Conservation (phyloP, 1,140 invertebrate genomes). For the Pararge aegeria region DNA sequence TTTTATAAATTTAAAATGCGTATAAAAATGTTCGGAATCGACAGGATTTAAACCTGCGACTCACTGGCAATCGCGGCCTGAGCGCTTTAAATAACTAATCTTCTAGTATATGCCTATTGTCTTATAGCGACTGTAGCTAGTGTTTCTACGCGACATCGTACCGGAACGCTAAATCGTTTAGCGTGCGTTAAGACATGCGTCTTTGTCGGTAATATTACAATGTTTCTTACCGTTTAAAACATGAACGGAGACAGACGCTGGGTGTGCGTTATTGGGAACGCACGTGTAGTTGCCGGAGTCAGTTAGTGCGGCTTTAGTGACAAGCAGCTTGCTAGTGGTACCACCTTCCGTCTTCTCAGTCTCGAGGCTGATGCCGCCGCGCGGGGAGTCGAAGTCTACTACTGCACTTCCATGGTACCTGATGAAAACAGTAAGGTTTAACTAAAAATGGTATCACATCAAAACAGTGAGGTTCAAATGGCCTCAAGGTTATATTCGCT, state of each 20-base stretch:
- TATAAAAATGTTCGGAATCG: too few species aligned
- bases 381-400: slow-evolving; percentile 92
- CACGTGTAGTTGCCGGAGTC: slow-evolving; percentile 96
- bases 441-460: not conserved
- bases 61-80: too few species aligned
- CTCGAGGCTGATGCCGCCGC: slow-evolving; percentile 92
- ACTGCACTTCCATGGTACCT: slow-evolving; percentile 89
- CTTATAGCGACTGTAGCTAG: too few species aligned
- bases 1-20: too few species aligned
- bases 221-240: slow-evolving; percentile 90
- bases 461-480: not conserved
- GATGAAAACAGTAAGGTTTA: not conserved
- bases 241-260: slow-evolving; percentile 92
- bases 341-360: slow-evolving; percentile 94
- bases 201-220: too few species aligned
- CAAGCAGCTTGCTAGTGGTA: slow-evolving; percentile 92
- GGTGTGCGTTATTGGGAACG: slow-evolving; percentile 91
- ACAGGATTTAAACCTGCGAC: too few species aligned
- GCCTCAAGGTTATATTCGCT: too few species aligned
- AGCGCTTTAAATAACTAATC: too few species aligned
- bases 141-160: too few species aligned
- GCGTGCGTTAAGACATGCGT: too few species aligned
- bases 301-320: slow-evolving; percentile 90
- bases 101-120: too few species aligned
- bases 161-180: too few species aligned